These are phyloP conservation scores for Sepiola atlantica DNA, from an alignment of 2,888 invertebrate genomes.

Conservation along the genomic window DNA sequence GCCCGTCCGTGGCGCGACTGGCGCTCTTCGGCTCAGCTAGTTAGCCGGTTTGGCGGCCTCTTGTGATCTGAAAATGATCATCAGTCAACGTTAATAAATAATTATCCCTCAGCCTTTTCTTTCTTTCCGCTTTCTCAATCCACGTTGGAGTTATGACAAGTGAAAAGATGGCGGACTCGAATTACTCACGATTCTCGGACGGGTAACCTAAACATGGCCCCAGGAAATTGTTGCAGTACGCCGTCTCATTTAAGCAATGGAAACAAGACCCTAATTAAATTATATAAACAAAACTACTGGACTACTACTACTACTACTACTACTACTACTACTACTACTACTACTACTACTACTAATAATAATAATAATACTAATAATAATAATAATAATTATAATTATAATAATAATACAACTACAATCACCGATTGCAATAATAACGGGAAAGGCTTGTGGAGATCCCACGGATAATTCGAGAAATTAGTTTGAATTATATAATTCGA, in stretches of 20 bases:
- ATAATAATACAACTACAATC: too few species aligned
- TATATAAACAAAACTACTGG: neutral
- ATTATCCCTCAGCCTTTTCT: slow-evolving; percentile 2
- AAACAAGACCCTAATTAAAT: slow-evolving; percentile 20
- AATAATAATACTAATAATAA: neutral
- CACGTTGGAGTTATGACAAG: neutral
- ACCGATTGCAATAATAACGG: too few species aligned
- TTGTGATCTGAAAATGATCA: neutral
- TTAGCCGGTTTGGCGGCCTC: neutral
- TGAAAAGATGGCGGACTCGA: neutral
- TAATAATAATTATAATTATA: too few species aligned
- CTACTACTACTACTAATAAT: neutral
- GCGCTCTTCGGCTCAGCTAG: neutral
- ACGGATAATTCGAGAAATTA: too few species aligned
- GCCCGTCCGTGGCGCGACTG: neutral
- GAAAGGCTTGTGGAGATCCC: too few species aligned
- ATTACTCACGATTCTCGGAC: neutral
- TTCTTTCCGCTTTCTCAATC: slow-evolving; percentile 1
- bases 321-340: neutral
- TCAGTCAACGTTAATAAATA: slow-evolving; percentile 32
- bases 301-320: neutral
- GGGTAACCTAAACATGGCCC: neutral
- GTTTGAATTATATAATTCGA: too few species aligned
- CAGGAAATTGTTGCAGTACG: neutral
- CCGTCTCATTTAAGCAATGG: neutral